Evolutionary conservation across 2,888 invertebrate species (phyloP), one percentile per base, ranked within the genome.

Genomic region (Toxonevra muliebris): DNA sequence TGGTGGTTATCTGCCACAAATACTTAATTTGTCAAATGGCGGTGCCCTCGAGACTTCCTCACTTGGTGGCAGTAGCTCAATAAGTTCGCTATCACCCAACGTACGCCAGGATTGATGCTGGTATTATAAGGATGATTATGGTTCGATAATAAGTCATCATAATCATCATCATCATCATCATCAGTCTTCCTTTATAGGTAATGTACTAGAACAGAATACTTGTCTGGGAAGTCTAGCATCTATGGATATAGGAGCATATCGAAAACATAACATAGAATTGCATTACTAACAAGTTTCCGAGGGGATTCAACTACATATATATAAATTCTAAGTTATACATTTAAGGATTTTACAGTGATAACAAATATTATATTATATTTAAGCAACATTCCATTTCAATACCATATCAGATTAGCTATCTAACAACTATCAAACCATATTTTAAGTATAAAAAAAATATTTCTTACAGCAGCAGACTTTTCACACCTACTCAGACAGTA

Each of bases 71-170:
- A 84, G 30, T 30, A 30, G 82, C 69, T 82, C 84, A 3, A 80
- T 84, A n/a, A 82, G 82, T 58, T 84, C 83, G 3, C 71, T 78
- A 9, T 82, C 81, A 17, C 80, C 80, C 11, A 79, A 80, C 61
- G 71, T 66, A 71, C 52, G 62, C 66, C 82, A 80, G 12, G 85
- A 85, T 77, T 85, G 81, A 83, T 81, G 71, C 69, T 77, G 78
- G 77, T 72, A 71, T 55, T 52, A 65, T n/a, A n/a, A 48, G 11
- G 59, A 65, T 59, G 48, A 30, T 58, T 19, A 53, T 52, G 30
- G 52, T 58, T 17, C 48, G 11, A 48, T 15, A 15, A 13, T 48
- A 13, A 9, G 45, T 43, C 54, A 64, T 65, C 61, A 50, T 58
- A 53, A 57, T 13, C 62, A 65, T 43, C 54, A 64, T 65, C 61